Base-by-base conservation (phyloP, 1,140 invertebrate species). In the Drosophila erecta region DNA sequence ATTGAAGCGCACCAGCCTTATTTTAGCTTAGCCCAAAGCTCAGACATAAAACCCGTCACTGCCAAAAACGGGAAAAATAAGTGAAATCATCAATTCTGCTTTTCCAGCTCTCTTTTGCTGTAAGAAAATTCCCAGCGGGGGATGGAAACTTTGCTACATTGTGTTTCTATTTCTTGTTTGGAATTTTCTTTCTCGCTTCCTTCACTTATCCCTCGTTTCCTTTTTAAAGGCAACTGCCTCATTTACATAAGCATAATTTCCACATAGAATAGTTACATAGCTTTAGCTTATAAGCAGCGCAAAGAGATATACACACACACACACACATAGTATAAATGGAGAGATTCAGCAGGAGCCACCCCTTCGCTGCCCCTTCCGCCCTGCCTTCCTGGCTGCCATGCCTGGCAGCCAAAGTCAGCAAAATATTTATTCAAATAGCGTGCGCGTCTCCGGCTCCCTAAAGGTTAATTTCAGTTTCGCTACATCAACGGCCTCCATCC, bases 161-260 rank as follows among this genome's bases (percentile, higher is more conserved):
- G 53, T 77, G 30, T 49, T 56, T 43, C 53, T 76, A 56, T 54
- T 54, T 67, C 30, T 51, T 40, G 38, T 59, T 69, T 47, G 33
- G 65, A 56, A 47, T 53, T 58, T 64, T 61, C 38, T 49, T 59
- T 71, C 49, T 40, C 70, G 14, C 38, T 35, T 51, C 35, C 24
- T 12, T 37, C 47, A 47, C 40, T 47, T 51, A 17, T 53, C 20
- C 57, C 17, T 49, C 15, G 27, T 44, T 61, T 61, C 35, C 35
- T 27, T 43, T 64, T 74, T 64, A 70, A 85, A 78, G 56, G 77
- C 76, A 41, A 53, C 59, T 60, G 50, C 49, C 84, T 84, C 84
- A 89, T 89, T 89, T 89, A 89, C 84, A 89, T 89, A 89, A 89
- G 85, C 84, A 89, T 90, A 89, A 89, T 89, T 89, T 89, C 67